phyloP scores from a whole-genome alignment of 2,113 vertebrate genomes.

The Oryzias woworae region DNA sequence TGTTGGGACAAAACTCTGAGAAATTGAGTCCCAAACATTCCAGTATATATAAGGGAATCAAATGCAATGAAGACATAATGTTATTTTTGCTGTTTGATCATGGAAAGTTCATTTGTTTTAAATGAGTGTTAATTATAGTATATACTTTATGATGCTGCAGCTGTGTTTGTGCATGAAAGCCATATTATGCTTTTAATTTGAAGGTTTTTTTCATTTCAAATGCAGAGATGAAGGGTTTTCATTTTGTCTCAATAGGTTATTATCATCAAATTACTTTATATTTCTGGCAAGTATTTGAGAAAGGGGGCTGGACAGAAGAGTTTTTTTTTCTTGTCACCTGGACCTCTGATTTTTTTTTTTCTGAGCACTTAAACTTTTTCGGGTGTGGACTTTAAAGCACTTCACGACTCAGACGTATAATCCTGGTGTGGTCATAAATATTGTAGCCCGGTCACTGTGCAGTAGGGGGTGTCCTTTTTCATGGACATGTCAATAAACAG shows the following conservation, averaged over 20 bases:
- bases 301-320: conserved; percentile 34
- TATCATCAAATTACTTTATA: neutral
- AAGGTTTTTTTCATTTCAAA: conserved; percentile 28
- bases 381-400: conserved; percentile 67
- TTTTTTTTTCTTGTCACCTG: conserved; percentile 42
- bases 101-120: conserved; percentile 42
- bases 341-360: conserved; percentile 50
- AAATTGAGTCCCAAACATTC: conserved; percentile 69
- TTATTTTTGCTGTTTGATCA: conserved; percentile 46
- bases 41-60: conserved; percentile 63
- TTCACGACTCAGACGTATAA: conserved; percentile 52
- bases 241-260: conserved; percentile 14
- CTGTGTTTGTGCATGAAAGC: conserved; percentile 71
- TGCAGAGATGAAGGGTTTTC: conserved; percentile 16
- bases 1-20: conserved; percentile 62
- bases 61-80: conserved; percentile 63
- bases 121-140: conserved; percentile 62
- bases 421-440: conserved; percentile 56
- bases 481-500: conserved; percentile 37
- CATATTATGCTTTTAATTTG: conserved; percentile 60
- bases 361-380: conserved; percentile 72
- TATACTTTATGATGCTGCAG: conserved; percentile 50
- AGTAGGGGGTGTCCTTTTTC: conserved; percentile 20
- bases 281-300: conserved; percentile 41
- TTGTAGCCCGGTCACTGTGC: conserved; percentile 23